Evolutionary conservation across 2,797 vertebrate species (phyloP).

Genomic region (Semotilus atromaculatus): DNA sequence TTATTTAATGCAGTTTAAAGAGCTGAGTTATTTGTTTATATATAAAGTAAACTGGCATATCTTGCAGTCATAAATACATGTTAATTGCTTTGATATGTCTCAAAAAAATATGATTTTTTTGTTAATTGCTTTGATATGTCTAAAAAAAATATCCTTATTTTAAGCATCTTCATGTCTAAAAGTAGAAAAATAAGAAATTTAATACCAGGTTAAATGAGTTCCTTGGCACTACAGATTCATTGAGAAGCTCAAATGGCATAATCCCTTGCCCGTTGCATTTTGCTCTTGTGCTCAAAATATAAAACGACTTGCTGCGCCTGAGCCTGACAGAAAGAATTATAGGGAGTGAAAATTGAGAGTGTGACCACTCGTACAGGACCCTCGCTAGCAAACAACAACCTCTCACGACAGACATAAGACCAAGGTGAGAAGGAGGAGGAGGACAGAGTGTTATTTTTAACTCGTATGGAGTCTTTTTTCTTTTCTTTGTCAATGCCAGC

Average conservation of each 20-base stretch:
- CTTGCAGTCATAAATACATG: too few species aligned
- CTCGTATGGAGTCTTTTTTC: conserved; percentile 44
- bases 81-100: too few species aligned
- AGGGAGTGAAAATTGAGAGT: conserved; percentile 19
- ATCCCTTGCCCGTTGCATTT: not conserved
- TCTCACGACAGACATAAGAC: conserved; percentile 44
- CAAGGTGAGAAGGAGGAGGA: conserved; percentile 53
- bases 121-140: too few species aligned
- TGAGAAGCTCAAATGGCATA: conserved; percentile 8
- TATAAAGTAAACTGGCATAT: too few species aligned
- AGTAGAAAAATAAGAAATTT: not conserved
- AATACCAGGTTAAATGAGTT: conserved; percentile 31
- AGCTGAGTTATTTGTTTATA: too few species aligned
- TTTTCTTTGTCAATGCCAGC: conserved; percentile 53
- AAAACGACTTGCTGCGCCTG: conserved; percentile 5
- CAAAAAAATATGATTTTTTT: too few species aligned
- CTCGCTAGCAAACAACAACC: conserved; percentile 37
- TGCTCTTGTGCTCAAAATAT: conserved; percentile 28
- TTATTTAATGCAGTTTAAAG: too few species aligned
- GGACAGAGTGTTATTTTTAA: conserved; percentile 60
- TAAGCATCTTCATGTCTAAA: too few species aligned
- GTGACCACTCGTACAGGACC: conserved; percentile 24
- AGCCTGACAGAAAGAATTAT: conserved; percentile 33
- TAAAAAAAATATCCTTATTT: too few species aligned
- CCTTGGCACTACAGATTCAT: not conserved